Evolutionary conservation across 2,113 vertebrate genomes (phyloP), one percentile per base, ranked within the genome.

Genomic region (Seriola aureovittata): DNA sequence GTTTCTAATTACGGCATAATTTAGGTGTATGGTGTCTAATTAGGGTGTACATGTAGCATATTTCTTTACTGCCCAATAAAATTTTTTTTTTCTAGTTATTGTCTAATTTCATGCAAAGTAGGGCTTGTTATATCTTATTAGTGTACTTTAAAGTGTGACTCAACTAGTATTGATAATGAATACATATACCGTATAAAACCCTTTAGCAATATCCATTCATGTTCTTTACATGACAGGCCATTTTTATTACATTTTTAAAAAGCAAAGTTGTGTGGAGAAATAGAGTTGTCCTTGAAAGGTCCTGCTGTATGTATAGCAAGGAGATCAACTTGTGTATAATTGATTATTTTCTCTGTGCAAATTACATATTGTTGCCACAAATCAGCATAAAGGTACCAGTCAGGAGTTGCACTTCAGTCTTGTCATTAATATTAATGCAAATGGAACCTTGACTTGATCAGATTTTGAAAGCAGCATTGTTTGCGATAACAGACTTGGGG

Each of bases 391-490:
- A 50, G 48, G 44, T 75, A 50, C 58, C 40, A 46, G 12, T 50
- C 48, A 34, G 46, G 48, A 77, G 12, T 19, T 60, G 32, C 23
- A 62, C 17, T n/a, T 60, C 38, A 29, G 10, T 17, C 16, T 70
- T 70, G 32, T n/a, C 21, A 52, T 72, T 48, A 77, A 77, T 71
- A 73, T 62, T 73, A 34, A 32, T 77, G 76, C 0, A 21, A 70
- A 40, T 34, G 21, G 68, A 48, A 87, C 16, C 67, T 83, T 32
- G 50, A 19, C 58, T 46, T 75, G 55, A 58, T 65, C 58, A 58
- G 72, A 60, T 81, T 68, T 32, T 44, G 48, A 74, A 65, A 25
- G 25, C 55, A 74, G 29, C 21, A n/a, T 38, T 14, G 62, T 25
- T 19, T 72, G 7, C 46, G 54, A 10, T 62, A 38, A 40, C 58